Percentiles rank a stretch among this genome's conserved stretches.
Conservation (phyloP, 2,113 vertebrate species). For the Aegypius monachus region DNA sequence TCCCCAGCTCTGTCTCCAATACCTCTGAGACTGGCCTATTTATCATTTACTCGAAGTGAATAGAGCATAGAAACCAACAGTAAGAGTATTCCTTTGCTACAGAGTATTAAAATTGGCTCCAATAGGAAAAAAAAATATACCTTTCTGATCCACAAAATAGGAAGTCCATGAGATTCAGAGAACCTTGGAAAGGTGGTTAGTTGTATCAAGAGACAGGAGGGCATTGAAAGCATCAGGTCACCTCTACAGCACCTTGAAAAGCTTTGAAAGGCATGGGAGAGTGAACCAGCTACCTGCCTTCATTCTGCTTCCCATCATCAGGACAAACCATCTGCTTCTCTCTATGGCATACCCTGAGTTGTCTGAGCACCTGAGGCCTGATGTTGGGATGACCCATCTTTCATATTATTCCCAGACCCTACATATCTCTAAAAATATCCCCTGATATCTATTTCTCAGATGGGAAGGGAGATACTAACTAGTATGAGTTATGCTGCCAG, state of each 20-base stretch:
- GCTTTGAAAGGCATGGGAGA: neutral
- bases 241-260: neutral
- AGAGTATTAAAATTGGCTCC: neutral
- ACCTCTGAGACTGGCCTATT: neutral
- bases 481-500: neutral
- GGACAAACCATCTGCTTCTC: neutral
- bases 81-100: neutral
- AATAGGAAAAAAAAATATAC: neutral
- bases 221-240: neutral
- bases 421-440: neutral
- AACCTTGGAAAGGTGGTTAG: neutral
- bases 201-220: neutral
- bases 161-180: neutral
- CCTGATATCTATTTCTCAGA: neutral
- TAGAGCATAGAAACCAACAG: neutral
- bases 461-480: neutral
- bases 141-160: neutral
- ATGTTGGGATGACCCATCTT: neutral
- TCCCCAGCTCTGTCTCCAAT: neutral
- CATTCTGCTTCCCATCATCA: neutral
- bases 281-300: neutral
- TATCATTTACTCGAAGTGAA: neutral
- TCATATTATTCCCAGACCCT: neutral
- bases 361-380: neutral
- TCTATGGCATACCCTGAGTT: accelerated